Percentiles rank a stretch among this genome's conserved stretches.
Evolutionary conservation across 1,140 invertebrate species (phyloP).

Genomic region (Zelostemma sp.): DNA sequence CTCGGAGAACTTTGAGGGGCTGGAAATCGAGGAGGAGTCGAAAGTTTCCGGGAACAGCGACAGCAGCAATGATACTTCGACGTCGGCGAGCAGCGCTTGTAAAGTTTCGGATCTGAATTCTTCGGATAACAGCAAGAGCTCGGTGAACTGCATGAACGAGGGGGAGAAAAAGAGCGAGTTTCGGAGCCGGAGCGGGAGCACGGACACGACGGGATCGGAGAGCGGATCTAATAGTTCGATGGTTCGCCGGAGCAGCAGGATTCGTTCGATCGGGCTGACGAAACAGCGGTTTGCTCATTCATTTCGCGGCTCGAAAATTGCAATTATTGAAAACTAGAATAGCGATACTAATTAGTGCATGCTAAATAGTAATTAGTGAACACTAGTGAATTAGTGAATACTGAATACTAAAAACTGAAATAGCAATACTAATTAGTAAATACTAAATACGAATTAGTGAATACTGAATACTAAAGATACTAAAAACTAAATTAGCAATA

Average conservation of each 20-base stretch:
- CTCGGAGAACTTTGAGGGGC: conserved; percentile 19
- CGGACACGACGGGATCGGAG: conserved; percentile 65
- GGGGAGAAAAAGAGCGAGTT: conserved; percentile 59
- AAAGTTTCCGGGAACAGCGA: conserved; percentile 65
- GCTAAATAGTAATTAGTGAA: too few species aligned
- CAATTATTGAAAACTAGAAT: too few species aligned
- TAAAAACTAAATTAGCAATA: too few species aligned
- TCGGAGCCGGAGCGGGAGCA: conserved; percentile 64
- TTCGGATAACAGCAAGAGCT: conserved; percentile 46
- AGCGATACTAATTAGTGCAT: too few species aligned
- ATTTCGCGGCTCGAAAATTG: background rate
- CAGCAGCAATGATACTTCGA: conserved; percentile 66
- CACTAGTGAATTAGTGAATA: too few species aligned
- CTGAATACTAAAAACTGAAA: too few species aligned
- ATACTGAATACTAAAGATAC: too few species aligned
- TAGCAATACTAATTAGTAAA: too few species aligned
- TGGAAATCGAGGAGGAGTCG: conserved; percentile 10
- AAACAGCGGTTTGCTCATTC: conserved; percentile 61
- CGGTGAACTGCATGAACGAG: conserved; percentile 44
- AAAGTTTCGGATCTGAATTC: conserved; percentile 52
- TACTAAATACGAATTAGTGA: too few species aligned
- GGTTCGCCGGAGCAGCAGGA: conserved; percentile 68
- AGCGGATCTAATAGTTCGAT: conserved; percentile 66
- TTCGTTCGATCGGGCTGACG: conserved; percentile 65
- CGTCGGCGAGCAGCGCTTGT: conserved; percentile 49